phyloP scores from a whole-genome alignment of 2,888 invertebrate species.

The Hirtodrosophila duncani region DNA sequence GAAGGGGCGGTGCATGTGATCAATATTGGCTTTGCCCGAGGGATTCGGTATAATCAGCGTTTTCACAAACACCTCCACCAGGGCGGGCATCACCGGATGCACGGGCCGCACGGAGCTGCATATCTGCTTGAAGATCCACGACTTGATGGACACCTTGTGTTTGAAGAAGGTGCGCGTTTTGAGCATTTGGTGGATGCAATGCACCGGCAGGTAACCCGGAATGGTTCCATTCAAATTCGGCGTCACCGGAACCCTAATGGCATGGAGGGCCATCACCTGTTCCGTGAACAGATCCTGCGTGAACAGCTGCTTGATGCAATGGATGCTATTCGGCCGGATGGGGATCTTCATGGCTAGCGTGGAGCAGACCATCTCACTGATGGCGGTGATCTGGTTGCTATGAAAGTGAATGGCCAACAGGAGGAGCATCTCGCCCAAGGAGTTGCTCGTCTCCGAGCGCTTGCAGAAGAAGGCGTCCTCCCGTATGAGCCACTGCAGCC shows the following conservation, averaged over 20 bases:
- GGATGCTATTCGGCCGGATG: slow-evolving; percentile 89
- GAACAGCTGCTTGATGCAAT: slow-evolving; percentile 94
- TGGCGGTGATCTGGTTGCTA: slow-evolving; percentile 94
- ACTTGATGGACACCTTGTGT: slow-evolving; percentile 96
- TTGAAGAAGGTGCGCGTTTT: slow-evolving; percentile 97
- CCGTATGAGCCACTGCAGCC: slow-evolving; percentile 95
- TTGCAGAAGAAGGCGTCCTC: slow-evolving; percentile 94
- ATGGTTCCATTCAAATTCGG: slow-evolving; percentile 91
- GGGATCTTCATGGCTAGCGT: slow-evolving; percentile 97
- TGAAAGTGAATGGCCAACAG: slow-evolving; percentile 98
- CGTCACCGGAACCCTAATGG: slow-evolving; percentile 97
- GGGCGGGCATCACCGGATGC: slow-evolving; percentile 93
- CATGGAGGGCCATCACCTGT: slow-evolving; percentile 96
- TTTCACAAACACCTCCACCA: slow-evolving; percentile 96
- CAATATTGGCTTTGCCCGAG: slow-evolving; percentile 79
- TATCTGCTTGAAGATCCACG: slow-evolving; percentile 97
- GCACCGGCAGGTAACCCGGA: slow-evolving; percentile 94
- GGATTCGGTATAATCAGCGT: slow-evolving; percentile 88
- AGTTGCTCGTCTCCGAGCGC: slow-evolving; percentile 89
- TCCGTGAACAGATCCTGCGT: slow-evolving; percentile 98
- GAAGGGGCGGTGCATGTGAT: slow-evolving; percentile 94
- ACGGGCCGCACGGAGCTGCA: slow-evolving; percentile 92
- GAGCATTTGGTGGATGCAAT: slow-evolving; percentile 96
- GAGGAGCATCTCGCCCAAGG: slow-evolving; percentile 96
- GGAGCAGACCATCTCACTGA: slow-evolving; percentile 94